phyloP scores from a whole-genome alignment of 2,797 vertebrate genomes.

The Oophaga sylvatica region DNA sequence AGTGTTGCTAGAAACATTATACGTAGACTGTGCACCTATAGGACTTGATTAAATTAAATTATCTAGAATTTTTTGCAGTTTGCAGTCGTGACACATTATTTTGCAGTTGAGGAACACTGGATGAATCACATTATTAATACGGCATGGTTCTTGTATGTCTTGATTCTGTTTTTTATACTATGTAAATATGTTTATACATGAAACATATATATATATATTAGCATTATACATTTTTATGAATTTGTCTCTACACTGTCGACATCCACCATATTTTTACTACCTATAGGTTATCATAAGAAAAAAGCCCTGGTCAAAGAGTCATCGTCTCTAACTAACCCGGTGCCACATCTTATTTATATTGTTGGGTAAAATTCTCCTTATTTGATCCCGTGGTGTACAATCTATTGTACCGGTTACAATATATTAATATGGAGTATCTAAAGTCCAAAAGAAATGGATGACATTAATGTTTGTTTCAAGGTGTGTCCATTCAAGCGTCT shows the following conservation, averaged over 20 bases:
- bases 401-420: conserved; percentile 3
- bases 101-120: neutral
- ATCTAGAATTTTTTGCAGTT: neutral
- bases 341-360: conserved; percentile 11
- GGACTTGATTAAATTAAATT: neutral
- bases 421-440: neutral
- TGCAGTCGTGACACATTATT: neutral
- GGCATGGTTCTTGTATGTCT: conserved; percentile 1
- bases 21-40: neutral
- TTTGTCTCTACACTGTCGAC: neutral
- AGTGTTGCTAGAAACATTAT: neutral
- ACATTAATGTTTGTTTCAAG: neutral
- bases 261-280: conserved; percentile 8
- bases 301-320: neutral
- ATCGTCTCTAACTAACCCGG: neutral
- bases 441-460: neutral
- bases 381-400: neutral
- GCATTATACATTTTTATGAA: conserved; percentile 26
- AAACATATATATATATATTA: conserved; percentile 10
- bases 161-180: conserved; percentile 20
- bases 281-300: conserved; percentile 5
- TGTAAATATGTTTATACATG: conserved; percentile 42
- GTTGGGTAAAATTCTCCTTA: neutral
- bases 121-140: neutral
- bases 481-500: neutral